A percentile compares a stretch with the other conserved stretches of the same genome.
These are phyloP conservation scores for Bruchidius siliquastri DNA, from an alignment of 2,888 invertebrate species.

Conservation along the genomic window DNA sequence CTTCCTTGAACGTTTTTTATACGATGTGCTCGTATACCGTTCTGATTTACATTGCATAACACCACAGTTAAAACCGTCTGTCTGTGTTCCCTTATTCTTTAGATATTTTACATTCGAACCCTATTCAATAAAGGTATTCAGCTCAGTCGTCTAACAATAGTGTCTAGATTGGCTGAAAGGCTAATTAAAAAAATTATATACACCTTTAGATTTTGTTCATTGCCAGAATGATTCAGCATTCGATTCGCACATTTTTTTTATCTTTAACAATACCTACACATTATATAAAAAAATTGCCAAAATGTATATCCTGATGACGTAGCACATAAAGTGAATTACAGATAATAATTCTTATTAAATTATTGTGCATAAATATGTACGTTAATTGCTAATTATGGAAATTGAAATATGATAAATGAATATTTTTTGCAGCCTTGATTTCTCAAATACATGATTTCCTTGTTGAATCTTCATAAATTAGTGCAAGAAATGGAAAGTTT, in stretches of 20 bases:
- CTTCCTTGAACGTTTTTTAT: too few species aligned
- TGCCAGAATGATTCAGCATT: neutral
- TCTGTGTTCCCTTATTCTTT: neutral
- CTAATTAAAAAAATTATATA: neutral
- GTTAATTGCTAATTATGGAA: neutral
- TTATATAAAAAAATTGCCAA: neutral
- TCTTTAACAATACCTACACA: neutral
- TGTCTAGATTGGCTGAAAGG: neutral
- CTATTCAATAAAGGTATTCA: neutral
- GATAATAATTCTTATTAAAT: neutral
- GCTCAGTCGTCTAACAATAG: neutral
- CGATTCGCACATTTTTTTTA: neutral
- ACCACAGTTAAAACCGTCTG: neutral
- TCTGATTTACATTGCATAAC: neutral
- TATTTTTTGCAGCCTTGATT: neutral
- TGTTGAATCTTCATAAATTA: neutral
- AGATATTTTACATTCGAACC: neutral
- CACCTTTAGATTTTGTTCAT: neutral
- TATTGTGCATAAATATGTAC: neutral
- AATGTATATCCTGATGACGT: neutral
- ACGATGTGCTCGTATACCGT: neutral
- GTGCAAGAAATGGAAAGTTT: neutral
- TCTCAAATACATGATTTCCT: neutral
- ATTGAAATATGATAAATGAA: neutral
- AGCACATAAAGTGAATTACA: neutral